Base-by-base conservation (phyloP, 1,140 invertebrate genomes). In the Sycophaga agraensis region DNA sequence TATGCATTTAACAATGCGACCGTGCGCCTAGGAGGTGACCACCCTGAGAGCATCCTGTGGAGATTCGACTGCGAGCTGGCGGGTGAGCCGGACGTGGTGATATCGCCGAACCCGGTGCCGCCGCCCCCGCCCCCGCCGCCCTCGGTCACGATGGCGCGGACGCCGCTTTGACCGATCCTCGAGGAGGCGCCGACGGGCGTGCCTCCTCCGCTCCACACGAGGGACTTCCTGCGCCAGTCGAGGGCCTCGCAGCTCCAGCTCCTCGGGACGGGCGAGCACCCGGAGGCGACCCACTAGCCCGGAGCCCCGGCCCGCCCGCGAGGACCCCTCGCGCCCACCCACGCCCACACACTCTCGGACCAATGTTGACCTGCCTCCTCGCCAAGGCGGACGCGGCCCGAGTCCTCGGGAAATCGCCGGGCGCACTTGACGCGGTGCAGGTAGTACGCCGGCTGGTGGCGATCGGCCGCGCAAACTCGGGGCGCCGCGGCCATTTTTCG, bases 141-240 rank as follows among this genome's bases (percentile, higher is more conserved):
- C 17, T 77, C 77, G 16, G 72, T 71, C 14, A 65, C 72, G 7
- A 69, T 79, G n/a, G 72, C 76, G 50, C 74, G 76, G 37, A 77
- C 74, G 22, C 77, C 76, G 65, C 76, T 80, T 72, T 79, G 78
- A 79, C 77, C 78, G 61, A 81, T 80, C 76, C 74, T 80, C 16
- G 78, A 80, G 55, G 77, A 80, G 73, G 76, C 77, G 48, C 78
- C 78, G 24, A 78, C 73, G 40, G 77, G 77, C 56, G 73, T 78
- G 24, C 77, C 76, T 24, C 66, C 59, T 24, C 54, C 17, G 39
- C 31, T 17, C 0, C 28, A 31, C 28, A 21, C 14, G 16, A 22
- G 35, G 24, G 22, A 19, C 53, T 24, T 0, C 11, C 43, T 43
- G 31, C 14, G 0, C 2, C 24, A 2, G 43, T 43, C 31, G 22